Base-by-base conservation (phyloP, 2,888 invertebrate genomes). In the Synergus laeviventris region DNA sequence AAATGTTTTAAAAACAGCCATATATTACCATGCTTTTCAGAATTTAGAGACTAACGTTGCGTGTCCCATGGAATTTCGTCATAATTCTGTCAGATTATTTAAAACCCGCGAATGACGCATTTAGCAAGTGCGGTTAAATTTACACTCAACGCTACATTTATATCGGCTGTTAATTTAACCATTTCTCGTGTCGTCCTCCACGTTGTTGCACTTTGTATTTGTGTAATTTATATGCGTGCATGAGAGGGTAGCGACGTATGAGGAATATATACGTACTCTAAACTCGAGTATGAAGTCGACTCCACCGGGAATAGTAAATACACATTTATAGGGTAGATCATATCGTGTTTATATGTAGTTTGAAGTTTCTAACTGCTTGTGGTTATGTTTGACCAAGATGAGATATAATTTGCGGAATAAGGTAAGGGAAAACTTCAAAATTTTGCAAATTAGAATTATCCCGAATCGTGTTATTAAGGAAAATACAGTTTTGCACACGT, bases 11-110 rank as follows among this genome's bases (percentile, higher is more conserved):
- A n/a, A n/a, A n/a, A n/a, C 5, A 31, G 31, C 31, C 31, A 31
- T 31, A 31, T 31, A 31, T 31, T 31, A n/a, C 9, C 2, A 49
- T 18, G 9, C 16, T 11, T 31, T 49, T 49, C 4, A 70, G 31
- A n/a, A 54, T 45, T 70, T 70, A 24, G 24, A 31, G 5, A n/a
- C 8, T 18, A 38, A 7, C 8, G 36, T 80, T 77, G 79, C 81
- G 78, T 81, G 81, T 80, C 82, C 81, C 80, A 16, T 77, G 76
- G 82, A 82, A 76, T 78, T 73, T 75, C 75, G 77, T 83, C 81
- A 81, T 85, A 82, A 84, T 79, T 83, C 80, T 75, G 73, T 82
- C 79, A 79, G 66, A 36, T 36, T 70, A 70, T 54, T 36, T 54
- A 70, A 36, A 49, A 31, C 49, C 12, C 49, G 16, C 36, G n/a